Evolutionary conservation across 2,888 invertebrate genomes (phyloP).

Genomic region (Apodemia duryi): DNA sequence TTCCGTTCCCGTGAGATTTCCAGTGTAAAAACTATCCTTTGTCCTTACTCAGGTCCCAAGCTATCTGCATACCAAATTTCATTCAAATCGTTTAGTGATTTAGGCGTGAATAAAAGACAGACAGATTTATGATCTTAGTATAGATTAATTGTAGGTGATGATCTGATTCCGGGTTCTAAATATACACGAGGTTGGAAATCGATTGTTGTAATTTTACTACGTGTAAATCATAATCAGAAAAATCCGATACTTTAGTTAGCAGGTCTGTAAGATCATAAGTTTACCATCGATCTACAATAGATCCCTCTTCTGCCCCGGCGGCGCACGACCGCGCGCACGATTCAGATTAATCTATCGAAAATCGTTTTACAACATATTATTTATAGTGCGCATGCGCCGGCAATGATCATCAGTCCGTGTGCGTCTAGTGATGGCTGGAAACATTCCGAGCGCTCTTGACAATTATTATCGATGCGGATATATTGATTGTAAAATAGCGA

Average conservation of each 20-base stretch:
- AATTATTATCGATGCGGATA: slow-evolving; percentile 51
- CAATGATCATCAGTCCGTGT: slow-evolving; percentile 78
- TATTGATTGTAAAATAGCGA: slow-evolving; percentile 35
- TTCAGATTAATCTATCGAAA: slow-evolving; percentile 80
- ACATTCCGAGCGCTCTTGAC: slow-evolving; percentile 38
- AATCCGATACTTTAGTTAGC: slow-evolving; percentile 27
- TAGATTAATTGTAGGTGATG: no score
- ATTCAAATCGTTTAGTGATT: no score
- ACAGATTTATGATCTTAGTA: no score
- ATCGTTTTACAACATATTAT: slow-evolving; percentile 80
- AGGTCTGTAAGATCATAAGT: slow-evolving; percentile 52
- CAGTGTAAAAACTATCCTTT: no score
- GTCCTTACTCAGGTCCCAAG: no score
- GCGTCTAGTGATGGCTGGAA: slow-evolving; percentile 60
- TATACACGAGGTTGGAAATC: no score
- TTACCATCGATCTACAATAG: slow-evolving; percentile 71
- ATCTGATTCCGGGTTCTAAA: no score
- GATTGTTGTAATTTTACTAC: no score
- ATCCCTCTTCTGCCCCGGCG: slow-evolving; percentile 68
- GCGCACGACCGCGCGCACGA: slow-evolving; percentile 77
- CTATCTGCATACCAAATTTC: no score
- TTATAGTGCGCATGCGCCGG: slow-evolving; percentile 78
- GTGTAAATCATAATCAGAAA: slow-evolving; percentile 16
- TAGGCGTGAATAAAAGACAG: no score
- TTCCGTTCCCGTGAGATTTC: no score